Percentiles rank a stretch among this genome's conserved stretches.
Conservation (phyloP, 2,888 invertebrate species). For the Gnatocerus cornutus region DNA sequence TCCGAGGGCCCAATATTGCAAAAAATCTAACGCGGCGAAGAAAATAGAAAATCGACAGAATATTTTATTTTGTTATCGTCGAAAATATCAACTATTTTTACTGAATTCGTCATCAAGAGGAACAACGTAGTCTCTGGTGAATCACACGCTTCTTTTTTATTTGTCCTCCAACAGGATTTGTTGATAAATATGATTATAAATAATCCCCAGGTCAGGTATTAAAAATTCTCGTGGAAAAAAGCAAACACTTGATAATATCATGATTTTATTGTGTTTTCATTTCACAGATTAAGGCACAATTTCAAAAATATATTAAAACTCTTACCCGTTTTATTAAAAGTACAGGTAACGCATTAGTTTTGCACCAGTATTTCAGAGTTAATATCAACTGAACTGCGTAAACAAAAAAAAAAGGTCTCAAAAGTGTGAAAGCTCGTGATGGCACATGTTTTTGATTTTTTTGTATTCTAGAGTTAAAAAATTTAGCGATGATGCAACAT, state of each 20-base stretch:
- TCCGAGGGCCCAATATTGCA: too few relatives aligned
- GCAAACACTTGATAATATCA: conserved; percentile 33
- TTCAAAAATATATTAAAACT: conserved; percentile 54
- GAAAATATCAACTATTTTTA: too few relatives aligned
- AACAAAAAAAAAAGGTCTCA: not conserved
- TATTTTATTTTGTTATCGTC: too few relatives aligned
- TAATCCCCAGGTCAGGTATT: not conserved
- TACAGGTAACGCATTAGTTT: conserved; percentile 60
- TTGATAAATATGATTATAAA: too few relatives aligned
- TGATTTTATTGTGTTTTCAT: conserved; percentile 43
- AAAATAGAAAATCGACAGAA: too few relatives aligned
- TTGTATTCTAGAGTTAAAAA: conserved; percentile 25
- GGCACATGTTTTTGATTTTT: conserved; percentile 61
- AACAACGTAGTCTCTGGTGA: too few relatives aligned
- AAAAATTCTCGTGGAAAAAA: not conserved
- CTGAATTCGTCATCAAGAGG: too few relatives aligned
- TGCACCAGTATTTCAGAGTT: conserved; percentile 44
- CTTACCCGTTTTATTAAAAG: conserved; percentile 58
- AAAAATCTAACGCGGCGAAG: too few relatives aligned
- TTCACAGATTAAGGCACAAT: conserved; percentile 65
- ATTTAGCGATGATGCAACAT: conserved; percentile 57
- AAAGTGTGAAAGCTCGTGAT: conserved; percentile 56
- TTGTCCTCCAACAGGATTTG: too few relatives aligned
- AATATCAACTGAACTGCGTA: conserved; percentile 30
- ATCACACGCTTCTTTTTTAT: too few relatives aligned